Evolutionary conservation across 2,888 invertebrate genomes (phyloP), one percentile per base, ranked within the genome.

Genomic region (Nycteola revayana): DNA sequence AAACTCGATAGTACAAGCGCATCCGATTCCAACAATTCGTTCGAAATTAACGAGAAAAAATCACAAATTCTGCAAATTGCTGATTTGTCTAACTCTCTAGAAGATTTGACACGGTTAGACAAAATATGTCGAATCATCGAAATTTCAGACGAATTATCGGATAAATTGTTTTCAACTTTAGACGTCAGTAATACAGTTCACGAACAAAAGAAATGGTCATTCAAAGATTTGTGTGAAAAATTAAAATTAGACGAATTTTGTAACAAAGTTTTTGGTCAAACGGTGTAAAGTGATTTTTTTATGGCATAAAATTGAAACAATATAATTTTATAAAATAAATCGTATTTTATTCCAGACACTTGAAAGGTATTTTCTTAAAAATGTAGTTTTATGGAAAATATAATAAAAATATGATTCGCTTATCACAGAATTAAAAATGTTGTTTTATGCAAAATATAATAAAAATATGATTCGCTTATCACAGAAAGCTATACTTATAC

Each of bases 71-170:
- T 88, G 6, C 63, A 78, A 11, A 68, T 88, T 8, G 53, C 62
- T 1, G 88, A 87, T 57, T 44, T 88, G 25, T 75, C 79, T 0
- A 79, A 67, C 33, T 88, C 88, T 1, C 38, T 79, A 7, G 86
- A 87, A 14, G 85, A 88, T 48, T 51, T 88, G 27, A 61, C 62
- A 1, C 73, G 76, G 5, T 64, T 88, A 21, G 85, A 87, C 36
- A 85, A 84, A 56, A 82, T 88, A 36, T 87, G 87, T 44, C 71
- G 73, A 36, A 84, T 87, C 4, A 84, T 88, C n/a, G 87, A 88
- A 62, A 86, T 87, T 40, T 87, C 88, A 1, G 87, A 88, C 32
- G 87, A 88, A 34, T 32, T 87, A 5, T 87, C 88, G 0, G 76
- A 87, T 36, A 63, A 75, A 54, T 52, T 88, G 25, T 80, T 88